A percentile compares a stretch with the other conserved stretches of the same genome.
phyloP scores from a whole-genome alignment of 2,888 invertebrate species.

The Sicus ferrugineus region DNA sequence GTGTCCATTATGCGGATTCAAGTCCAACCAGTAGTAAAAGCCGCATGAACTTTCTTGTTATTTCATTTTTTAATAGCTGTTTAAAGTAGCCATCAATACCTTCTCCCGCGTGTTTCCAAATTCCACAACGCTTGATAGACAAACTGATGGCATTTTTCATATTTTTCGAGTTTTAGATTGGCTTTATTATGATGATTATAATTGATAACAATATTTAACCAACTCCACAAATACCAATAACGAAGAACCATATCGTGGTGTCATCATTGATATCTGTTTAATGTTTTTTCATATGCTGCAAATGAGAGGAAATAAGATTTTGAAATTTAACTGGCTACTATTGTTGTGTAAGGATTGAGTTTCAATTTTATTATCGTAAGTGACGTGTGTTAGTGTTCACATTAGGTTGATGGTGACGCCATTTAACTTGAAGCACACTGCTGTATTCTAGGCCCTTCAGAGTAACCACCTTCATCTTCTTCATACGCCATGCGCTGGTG shows the following conservation, averaged over 20 bases:
- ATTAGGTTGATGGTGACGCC: conserved; percentile 36
- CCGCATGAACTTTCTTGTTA: conserved; percentile 31
- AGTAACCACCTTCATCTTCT: conserved; percentile 79
- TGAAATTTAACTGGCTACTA: conserved; percentile 17
- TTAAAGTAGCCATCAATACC: conserved; percentile 26
- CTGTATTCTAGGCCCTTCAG: conserved; percentile 72
- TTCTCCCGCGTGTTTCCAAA: conserved; percentile 8
- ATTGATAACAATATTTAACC: conserved; percentile 30
- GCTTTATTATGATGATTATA: conserved; percentile 28
- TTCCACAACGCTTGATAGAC: not conserved
- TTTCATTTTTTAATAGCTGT: conserved; percentile 27
- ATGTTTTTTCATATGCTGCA: conserved; percentile 12
- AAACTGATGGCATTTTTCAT: conserved; percentile 9
- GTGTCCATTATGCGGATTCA: conserved; percentile 25
- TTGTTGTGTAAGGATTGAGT: conserved; percentile 4
- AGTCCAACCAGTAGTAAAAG: conserved; percentile 35
- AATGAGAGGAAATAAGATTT: not conserved
- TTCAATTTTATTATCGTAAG: not conserved
- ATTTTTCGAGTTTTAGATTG: conserved; percentile 26
- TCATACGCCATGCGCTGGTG: conserved; percentile 73
- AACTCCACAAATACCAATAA: conserved; percentile 19
- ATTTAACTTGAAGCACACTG: conserved; percentile 81
- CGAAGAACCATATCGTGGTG: conserved; percentile 1
- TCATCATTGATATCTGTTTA: not conserved
- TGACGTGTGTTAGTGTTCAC: conserved; percentile 27